A percentile compares a stretch with the other conserved stretches of the same genome.
Evolutionary conservation across 2,797 vertebrate genomes (phyloP).

Genomic region (Anolis apletophallus): DNA sequence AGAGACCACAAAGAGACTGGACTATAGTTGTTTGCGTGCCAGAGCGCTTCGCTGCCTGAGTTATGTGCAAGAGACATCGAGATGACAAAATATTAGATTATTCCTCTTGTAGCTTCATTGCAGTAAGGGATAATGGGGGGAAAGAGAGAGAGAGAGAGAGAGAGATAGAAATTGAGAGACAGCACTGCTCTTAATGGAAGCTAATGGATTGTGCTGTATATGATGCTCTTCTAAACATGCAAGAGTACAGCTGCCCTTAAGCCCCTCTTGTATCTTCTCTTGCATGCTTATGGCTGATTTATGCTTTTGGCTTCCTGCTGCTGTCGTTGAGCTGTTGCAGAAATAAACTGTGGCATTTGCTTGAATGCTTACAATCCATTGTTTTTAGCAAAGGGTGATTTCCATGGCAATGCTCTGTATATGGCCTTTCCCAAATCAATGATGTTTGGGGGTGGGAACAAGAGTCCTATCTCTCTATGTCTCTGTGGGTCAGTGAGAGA

Average conservation of each 20-base stretch:
- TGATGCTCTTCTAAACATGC: neutral
- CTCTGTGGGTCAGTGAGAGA: neutral
- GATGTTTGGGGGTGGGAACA: neutral
- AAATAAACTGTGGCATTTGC: slow-evolving; percentile 4
- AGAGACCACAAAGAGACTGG: slow-evolving; percentile 42
- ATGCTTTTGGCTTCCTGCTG: slow-evolving; percentile 19
- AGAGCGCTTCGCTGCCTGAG: neutral
- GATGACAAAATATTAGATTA: slow-evolving; percentile 22
- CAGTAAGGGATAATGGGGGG: slow-evolving; percentile 44
- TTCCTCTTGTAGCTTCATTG: slow-evolving; percentile 53
- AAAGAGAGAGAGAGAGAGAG: neutral
- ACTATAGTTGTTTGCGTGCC: slow-evolving; percentile 44
- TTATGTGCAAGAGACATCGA: slow-evolving; percentile 43
- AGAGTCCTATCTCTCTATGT: neutral
- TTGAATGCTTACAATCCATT: slow-evolving; percentile 1
- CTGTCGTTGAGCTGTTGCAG: slow-evolving; percentile 5
- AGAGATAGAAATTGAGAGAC: neutral
- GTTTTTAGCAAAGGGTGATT: slow-evolving; percentile 2
- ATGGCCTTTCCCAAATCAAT: neutral
- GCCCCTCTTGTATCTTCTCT: slow-evolving; percentile 32
- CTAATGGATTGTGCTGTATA: slow-evolving; percentile 39
- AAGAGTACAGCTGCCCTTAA: slow-evolving; percentile 48
- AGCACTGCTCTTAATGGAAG: slow-evolving; percentile 10
- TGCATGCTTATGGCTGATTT: slow-evolving; percentile 13
- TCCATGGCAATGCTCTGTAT: neutral